Evolutionary conservation across 64 coral and sea anemone genomes (phyloP).

Genomic region (Catalaphyllia jardinei): DNA sequence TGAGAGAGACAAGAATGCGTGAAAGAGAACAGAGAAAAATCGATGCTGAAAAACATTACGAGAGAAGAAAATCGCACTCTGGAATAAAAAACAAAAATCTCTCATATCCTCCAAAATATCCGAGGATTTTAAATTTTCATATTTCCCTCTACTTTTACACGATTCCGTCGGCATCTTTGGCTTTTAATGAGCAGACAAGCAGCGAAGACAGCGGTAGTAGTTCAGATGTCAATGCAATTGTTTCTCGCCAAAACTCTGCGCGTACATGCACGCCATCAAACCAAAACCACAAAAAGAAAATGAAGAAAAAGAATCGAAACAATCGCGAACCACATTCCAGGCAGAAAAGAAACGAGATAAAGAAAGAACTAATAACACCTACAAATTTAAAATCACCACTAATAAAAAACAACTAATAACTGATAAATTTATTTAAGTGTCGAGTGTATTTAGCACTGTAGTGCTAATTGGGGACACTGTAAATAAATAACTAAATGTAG

Average conservation of each 20-base stretch:
- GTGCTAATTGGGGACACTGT: no score
- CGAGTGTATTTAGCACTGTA: no score
- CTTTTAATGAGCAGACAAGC: conserved; percentile 2
- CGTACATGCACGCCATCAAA: neutral
- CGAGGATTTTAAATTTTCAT: conserved; percentile 30
- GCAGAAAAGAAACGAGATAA: neutral
- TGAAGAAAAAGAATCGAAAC: neutral
- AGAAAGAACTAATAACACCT: neutral
- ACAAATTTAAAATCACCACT: neutral
- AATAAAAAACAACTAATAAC: no score
- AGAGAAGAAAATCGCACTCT: conserved; percentile 23
- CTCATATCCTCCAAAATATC: conserved; percentile 27
- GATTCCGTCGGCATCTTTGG: neutral
- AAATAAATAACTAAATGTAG: no score
- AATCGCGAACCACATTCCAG: neutral
- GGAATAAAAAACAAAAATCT: conserved; percentile 9
- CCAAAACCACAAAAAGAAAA: no score
- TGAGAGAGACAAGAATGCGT: conserved; percentile 11
- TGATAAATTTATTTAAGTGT: no score
- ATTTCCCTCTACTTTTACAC: conserved; percentile 10
- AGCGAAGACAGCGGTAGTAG: conserved; percentile 2
- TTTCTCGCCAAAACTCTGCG: neutral
- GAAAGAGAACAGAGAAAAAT: conserved; percentile 30
- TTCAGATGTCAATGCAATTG: neutral
- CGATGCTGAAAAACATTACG: neutral